phyloP scores from a whole-genome alignment of 2,888 invertebrate species.

The Nephrocerus scutellatus region DNA sequence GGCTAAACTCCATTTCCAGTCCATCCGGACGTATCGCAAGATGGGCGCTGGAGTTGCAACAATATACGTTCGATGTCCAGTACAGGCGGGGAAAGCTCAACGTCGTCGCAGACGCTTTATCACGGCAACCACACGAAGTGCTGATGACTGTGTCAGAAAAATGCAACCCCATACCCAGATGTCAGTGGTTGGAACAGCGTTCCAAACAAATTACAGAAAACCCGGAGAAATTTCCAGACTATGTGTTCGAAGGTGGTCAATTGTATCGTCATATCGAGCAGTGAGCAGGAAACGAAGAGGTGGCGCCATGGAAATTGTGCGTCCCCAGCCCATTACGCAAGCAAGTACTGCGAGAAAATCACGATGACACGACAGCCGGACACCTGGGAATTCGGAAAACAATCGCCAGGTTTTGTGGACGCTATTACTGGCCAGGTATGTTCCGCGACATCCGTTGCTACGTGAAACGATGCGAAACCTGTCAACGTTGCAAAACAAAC shows the following conservation, averaged over 20 bases:
- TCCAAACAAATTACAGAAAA: no score
- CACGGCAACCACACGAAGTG: no score
- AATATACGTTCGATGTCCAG: no score
- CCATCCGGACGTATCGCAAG: no score
- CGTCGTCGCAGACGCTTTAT: background rate
- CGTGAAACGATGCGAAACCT: conserved; percentile 2
- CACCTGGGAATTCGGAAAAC: conserved; percentile 10
- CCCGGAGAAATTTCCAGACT: no score
- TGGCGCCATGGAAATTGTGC: conserved; percentile 1
- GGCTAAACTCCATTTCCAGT: no score
- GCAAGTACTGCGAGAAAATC: background rate
- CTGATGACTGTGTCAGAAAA: no score
- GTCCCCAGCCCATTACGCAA: conserved; percentile 1
- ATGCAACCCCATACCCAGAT: no score
- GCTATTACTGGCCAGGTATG: conserved; percentile 9
- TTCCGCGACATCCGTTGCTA: conserved; percentile 3
- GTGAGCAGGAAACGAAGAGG: background rate
- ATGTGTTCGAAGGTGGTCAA: no score
- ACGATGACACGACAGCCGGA: conserved; percentile 4
- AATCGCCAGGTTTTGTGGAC: background rate
- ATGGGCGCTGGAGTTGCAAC: no score
- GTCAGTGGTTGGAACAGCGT: no score
- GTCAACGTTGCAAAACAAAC: background rate
- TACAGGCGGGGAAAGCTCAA: no score
- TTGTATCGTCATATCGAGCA: background rate